Conservation (phyloP, 1,140 invertebrate species). For the Thaumatotibia leucotreta region DNA sequence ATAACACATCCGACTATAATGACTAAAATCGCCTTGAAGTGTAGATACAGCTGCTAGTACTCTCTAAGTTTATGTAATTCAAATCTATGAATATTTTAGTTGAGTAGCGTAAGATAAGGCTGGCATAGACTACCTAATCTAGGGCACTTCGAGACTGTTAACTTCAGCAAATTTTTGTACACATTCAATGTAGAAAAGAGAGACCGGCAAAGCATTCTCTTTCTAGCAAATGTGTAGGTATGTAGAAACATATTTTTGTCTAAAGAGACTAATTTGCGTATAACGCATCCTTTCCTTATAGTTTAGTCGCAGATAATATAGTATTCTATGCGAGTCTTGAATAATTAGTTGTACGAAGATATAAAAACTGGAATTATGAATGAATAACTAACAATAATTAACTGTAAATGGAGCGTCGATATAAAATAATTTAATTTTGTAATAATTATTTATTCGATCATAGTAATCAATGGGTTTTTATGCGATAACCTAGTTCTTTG, state of each 20-base stretch:
- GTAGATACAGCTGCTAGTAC: neutral
- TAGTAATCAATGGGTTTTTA: neutral
- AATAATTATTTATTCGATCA: conserved; percentile 1
- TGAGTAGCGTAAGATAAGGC: neutral
- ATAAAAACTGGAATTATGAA: neutral
- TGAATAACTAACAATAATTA: neutral
- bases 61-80: neutral
- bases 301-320: neutral
- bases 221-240: too few relatives aligned
- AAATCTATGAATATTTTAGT: neutral
- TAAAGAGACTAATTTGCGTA: neutral
- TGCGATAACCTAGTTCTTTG: neutral
- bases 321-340: neutral
- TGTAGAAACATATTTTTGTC: neutral
- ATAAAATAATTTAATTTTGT: conserved; percentile 1
- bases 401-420: neutral
- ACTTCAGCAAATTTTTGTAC: too few relatives aligned
- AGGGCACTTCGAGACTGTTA: too few relatives aligned
- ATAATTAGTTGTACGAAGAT: neutral
- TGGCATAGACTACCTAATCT: neutral
- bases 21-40: neutral
- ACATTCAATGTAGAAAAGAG: neutral
- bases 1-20: too few relatives aligned
- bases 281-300: neutral
- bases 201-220: neutral